These are phyloP conservation scores for Vimba vimba DNA, from an alignment of 2,113 vertebrate species.

Conservation along the genomic window DNA sequence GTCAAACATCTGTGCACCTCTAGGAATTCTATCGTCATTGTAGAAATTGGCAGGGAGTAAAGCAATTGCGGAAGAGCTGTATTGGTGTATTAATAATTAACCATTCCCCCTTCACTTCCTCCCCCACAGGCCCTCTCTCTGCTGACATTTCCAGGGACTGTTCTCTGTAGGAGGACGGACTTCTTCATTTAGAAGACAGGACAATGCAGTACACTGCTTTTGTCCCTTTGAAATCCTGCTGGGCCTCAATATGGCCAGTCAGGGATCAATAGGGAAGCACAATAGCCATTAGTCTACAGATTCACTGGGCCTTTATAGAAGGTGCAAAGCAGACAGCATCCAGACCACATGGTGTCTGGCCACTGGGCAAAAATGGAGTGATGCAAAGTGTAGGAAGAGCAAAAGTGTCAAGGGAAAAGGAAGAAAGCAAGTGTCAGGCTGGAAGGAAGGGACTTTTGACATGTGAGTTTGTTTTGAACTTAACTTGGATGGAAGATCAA, in stretches of 20 bases:
- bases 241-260: constrained; percentile 70
- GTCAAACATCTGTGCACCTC: constrained; percentile 54
- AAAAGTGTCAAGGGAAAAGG: constrained; percentile 15
- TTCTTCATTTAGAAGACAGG: constrained; percentile 63
- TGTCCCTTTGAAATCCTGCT: constrained; percentile 65
- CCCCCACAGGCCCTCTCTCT: constrained; percentile 44
- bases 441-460: not conserved
- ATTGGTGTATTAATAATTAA: constrained; percentile 61
- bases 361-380: constrained; percentile 55
- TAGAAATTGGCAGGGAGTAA: constrained; percentile 55
- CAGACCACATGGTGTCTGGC: constrained; percentile 64
- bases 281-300: constrained; percentile 62
- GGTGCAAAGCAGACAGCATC: constrained; percentile 61
- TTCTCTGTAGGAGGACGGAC: constrained; percentile 53
- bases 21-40: constrained; percentile 45
- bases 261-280: constrained; percentile 68
- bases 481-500: constrained; percentile 50
- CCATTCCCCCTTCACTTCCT: constrained; percentile 43
- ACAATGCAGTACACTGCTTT: constrained; percentile 62
- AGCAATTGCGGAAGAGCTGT: constrained; percentile 39
- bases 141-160: constrained; percentile 52
- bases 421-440: constrained; percentile 28
- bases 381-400: constrained; percentile 34
- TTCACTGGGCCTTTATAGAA: constrained; percentile 56
- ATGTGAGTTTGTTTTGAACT: constrained; percentile 43